Conservation (phyloP, 2,888 invertebrate species). For the Melanostoma mellinum region DNA sequence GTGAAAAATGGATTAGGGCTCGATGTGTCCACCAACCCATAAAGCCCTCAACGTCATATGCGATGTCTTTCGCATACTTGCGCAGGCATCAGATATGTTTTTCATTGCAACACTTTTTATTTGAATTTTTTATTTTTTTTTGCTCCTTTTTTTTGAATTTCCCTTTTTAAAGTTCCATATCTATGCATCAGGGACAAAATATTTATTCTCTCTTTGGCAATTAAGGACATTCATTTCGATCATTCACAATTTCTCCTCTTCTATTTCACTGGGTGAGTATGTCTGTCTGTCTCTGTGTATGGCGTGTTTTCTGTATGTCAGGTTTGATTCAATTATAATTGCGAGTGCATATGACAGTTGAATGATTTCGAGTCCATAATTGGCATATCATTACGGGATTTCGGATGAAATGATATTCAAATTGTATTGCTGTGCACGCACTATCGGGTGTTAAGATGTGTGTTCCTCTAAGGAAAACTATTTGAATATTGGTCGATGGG, state of each 20-base stretch:
- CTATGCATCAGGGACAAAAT: slow-evolving; percentile 24
- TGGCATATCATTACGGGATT: slow-evolving; percentile 69
- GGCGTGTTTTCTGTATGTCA: slow-evolving; percentile 36
- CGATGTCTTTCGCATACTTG: background rate
- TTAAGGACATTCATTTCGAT: slow-evolving; percentile 68
- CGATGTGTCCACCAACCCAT: slow-evolving; percentile 35
- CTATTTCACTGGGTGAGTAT: background rate
- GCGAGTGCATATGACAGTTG: slow-evolving; percentile 71
- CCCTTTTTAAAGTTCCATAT: background rate
- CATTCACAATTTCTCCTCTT: slow-evolving; percentile 26
- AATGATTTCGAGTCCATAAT: slow-evolving; percentile 67
- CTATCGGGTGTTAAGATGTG: background rate
- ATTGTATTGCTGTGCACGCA: slow-evolving; percentile 17
- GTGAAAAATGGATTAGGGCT: slow-evolving; percentile 59
- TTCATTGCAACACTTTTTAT: background rate
- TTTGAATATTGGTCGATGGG: too few relatives aligned
- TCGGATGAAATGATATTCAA: slow-evolving; percentile 52
- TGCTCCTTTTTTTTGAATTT: background rate
- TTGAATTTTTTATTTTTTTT: too few relatives aligned
- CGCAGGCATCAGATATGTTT: slow-evolving; percentile 6
- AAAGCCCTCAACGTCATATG: slow-evolving; percentile 38
- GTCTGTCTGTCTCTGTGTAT: background rate
- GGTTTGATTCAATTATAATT: slow-evolving; percentile 69
- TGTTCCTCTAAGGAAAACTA: background rate
- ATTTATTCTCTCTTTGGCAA: slow-evolving; percentile 48